Evolutionary conservation across 2,797 vertebrate species (phyloP).

Genomic region (Enteromius treurensis): DNA sequence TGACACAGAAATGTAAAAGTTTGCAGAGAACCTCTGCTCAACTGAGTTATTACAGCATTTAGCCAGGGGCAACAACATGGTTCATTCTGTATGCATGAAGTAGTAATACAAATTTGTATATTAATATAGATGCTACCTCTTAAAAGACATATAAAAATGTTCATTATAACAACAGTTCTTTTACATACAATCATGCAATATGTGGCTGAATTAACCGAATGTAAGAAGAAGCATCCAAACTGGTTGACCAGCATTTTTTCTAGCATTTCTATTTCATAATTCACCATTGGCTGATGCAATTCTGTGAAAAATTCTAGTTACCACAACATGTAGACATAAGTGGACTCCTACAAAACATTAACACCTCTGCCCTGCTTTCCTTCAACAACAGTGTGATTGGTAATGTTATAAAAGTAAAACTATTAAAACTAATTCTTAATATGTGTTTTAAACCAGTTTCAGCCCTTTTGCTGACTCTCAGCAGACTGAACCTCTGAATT

Average conservation of each 20-base stretch:
- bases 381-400: not conserved
- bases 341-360: not conserved
- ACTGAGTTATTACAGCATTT: constrained; percentile 20
- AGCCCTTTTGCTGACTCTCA: not conserved
- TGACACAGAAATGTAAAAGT: constrained; percentile 33
- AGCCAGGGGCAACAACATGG: constrained; percentile 25
- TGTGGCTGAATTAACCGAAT: not conserved
- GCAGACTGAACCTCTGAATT: not conserved
- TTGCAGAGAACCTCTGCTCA: constrained; percentile 44
- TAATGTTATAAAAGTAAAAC: not conserved
- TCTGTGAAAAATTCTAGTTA: constrained; percentile 1
- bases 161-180: not conserved
- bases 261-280: not conserved
- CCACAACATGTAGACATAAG: not conserved
- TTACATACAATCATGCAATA: not conserved
- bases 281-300: not conserved
- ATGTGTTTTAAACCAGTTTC: constrained; percentile 1
- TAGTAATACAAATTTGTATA: not conserved
- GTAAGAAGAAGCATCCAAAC: not conserved
- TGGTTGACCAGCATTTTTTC: not conserved
- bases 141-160: not conserved
- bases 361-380: not conserved
- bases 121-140: constrained; percentile 15
- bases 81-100: constrained; percentile 21
- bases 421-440: too few species aligned